Evolutionary conservation across 2,113 vertebrate species (phyloP).

Genomic region (human (Homo sapiens)): GRCh38 chr13:19154001-19154500

Average conservation of each 20-base stretch:
- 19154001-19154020: fast-evolving
- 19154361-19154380: fast-evolving
- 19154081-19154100: constrained; percentile 81
- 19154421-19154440: neutral
- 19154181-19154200: neutral
- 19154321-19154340: neutral
- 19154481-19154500: fast-evolving
- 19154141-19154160: constrained; percentile 91
- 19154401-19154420: too few relatives aligned
- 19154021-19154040: too few relatives aligned
- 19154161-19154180: constrained; percentile 76
- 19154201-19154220: neutral
- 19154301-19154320: too few relatives aligned
- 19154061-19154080: constrained; percentile 93
- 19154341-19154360: too few relatives aligned
- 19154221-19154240: neutral
- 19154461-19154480: neutral
- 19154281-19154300: neutral
- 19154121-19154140: constrained; percentile 89
- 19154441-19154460: neutral
- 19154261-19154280: neutral
- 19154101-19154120: constrained; percentile 74
- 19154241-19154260: neutral
- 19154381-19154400: too few relatives aligned
- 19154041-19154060: neutral